Evolutionary conservation across 1,140 invertebrate species (phyloP).

Genomic region (Ips nitidus): DNA sequence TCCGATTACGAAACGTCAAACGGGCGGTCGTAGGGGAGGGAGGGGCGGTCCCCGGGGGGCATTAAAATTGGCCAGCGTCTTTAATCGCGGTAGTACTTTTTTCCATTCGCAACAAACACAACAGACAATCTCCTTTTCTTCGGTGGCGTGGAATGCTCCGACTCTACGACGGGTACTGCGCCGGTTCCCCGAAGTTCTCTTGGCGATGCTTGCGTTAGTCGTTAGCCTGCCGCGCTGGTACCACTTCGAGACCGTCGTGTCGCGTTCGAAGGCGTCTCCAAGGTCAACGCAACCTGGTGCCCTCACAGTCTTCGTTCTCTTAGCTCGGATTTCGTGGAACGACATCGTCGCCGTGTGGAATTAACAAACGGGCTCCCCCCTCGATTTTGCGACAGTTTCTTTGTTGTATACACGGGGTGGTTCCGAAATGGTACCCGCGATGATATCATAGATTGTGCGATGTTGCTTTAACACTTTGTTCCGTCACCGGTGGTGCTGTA

Average conservation of each 20-base stretch:
- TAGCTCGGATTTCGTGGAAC: constrained; percentile 13
- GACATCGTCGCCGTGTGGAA: not conserved
- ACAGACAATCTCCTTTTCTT: constrained; percentile 21
- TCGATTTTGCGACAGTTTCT: constrained; percentile 11
- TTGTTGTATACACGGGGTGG: not conserved
- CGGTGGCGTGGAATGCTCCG: constrained; percentile 21
- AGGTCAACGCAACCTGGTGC: constrained; percentile 36
- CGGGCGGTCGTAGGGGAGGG: too few species aligned
- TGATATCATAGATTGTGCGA: too few species aligned
- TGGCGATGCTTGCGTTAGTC: constrained; percentile 30
- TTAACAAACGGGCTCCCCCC: not conserved
- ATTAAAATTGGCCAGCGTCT: not conserved
- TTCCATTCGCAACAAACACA: not conserved
- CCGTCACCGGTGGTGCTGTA: too few species aligned
- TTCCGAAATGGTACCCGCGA: too few species aligned
- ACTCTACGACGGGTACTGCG: constrained; percentile 13
- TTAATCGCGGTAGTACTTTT: not conserved
- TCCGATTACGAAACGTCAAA: too few species aligned
- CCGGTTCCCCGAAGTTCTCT: not conserved
- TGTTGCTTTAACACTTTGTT: too few species aligned
- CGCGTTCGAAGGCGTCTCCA: constrained; percentile 19
- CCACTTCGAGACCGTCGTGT: constrained; percentile 2
- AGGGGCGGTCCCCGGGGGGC: not conserved
- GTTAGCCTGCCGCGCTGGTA: constrained; percentile 28
- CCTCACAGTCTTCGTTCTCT: constrained; percentile 8